Base-by-base conservation (phyloP, 2,888 invertebrate genomes). In the Doris montereyensis region DNA sequence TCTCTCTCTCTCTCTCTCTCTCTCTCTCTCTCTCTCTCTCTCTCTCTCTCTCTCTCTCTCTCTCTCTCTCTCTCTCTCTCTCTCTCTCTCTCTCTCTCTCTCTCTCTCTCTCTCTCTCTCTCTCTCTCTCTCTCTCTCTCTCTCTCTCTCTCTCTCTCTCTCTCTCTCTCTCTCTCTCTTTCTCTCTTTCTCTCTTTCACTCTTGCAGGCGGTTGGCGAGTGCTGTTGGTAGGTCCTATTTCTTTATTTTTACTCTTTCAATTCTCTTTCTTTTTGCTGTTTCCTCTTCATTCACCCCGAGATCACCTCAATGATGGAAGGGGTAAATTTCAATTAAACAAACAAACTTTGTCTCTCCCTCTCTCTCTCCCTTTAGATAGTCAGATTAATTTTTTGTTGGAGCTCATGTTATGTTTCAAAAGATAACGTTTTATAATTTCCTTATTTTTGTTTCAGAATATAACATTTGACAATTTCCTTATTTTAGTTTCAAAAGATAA, bases 101-200 rank as follows among this genome's bases (percentile, higher is more conserved):
- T 67, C 26, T 67, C 67, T 67, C 67, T 67, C 67, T 67, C 67
- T 67, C 28, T 67, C 67, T 67, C 67, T 67, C 67, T 67, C 67
- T 67, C 28, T 67, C 67, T 67, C 67, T 67, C 67, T 67, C 67
- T 67, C 28, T 28, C 28, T 67, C 67, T 67, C 67, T 67, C 67
- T 67, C 67, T 67, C 28, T 67, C 67, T 67, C 67, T 67, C 67
- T 67, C 67, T 67, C 28, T 28, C 28, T 67, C 67, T 67, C 67
- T 67, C 67, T 67, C 67, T 67, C 67, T 67, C 67, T 67, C 67
- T 67, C 67, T 67, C 67, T 67, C 67, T 67, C 67, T 67, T 30
- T 67, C 67, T 67, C 67, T 67, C 62, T 62, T 21, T 62, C 62
- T 62, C 62, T 62, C 62, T 62, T 24, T n/a, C 52, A 13, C 52